Evolutionary conservation across 2,888 invertebrate genomes (phyloP).

Genomic region (Hydrotaea cyrtoneurina): DNA sequence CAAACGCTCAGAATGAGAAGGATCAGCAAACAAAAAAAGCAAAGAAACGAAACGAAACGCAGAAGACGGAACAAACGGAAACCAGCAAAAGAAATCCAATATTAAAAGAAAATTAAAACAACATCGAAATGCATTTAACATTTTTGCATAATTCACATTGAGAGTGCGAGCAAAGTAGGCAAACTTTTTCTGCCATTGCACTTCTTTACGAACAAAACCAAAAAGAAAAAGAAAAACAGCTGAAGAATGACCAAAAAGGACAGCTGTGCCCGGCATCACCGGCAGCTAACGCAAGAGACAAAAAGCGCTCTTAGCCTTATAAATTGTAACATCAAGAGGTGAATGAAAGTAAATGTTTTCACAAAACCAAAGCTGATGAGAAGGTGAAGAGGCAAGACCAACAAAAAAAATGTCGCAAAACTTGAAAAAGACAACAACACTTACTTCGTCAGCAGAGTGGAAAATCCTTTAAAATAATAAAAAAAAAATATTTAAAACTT

Average conservation of each 20-base stretch:
- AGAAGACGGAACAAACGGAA: not conserved
- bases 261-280: slow-evolving; percentile 19
- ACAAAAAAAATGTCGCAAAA: slow-evolving; percentile 28
- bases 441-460: slow-evolving; percentile 75
- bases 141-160: slow-evolving; percentile 71
- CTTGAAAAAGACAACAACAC: slow-evolving; percentile 59
- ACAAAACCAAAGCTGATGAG: slow-evolving; percentile 38
- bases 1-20: slow-evolving; percentile 13
- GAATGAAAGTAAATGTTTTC: slow-evolving; percentile 51
- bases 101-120: slow-evolving; percentile 69
- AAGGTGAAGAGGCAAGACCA: slow-evolving; percentile 14
- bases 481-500: slow-evolving; percentile 69
- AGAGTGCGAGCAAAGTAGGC: slow-evolving; percentile 44
- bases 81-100: slow-evolving; percentile 55
- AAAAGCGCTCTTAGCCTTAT: slow-evolving; percentile 50
- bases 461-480: slow-evolving; percentile 79
- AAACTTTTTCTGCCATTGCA: not conserved
- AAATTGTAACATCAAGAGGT: slow-evolving; percentile 60
- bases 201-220: too few species aligned
- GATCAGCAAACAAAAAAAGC: slow-evolving; percentile 2
- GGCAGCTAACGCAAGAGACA: slow-evolving; percentile 24
- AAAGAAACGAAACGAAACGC: slow-evolving; percentile 42
- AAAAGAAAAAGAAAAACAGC: too few species aligned
- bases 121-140: not conserved
- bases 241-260: slow-evolving; percentile 7